Evolutionary conservation across 2,888 invertebrate genomes (phyloP).

Genomic region (Dasysyrphus albostriatus): DNA sequence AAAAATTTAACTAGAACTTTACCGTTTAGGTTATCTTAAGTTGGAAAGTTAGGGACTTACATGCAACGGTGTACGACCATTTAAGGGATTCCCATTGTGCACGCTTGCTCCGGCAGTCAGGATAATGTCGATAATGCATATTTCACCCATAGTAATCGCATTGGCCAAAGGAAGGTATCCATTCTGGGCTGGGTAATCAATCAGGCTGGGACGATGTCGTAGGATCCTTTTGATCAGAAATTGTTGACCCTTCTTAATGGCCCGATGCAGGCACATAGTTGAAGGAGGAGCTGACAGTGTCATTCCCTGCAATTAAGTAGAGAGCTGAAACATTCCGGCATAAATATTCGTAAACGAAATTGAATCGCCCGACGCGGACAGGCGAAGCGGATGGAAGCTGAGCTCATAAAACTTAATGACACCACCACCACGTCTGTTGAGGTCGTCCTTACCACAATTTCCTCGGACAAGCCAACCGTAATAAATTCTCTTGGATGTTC

Average conservation of each 20-base stretch:
- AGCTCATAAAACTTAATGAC: conserved; percentile 45
- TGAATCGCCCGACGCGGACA: conserved; percentile 27
- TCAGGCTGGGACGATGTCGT: conserved; percentile 80
- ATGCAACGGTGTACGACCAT: conserved; percentile 81
- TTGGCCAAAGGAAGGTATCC: conserved; percentile 82
- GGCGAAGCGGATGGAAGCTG: background rate
- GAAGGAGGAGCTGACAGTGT: conserved; percentile 81
- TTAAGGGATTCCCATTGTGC: conserved; percentile 80
- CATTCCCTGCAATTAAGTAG: conserved; percentile 77
- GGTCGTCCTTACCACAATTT: conserved; percentile 79
- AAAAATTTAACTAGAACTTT: conserved; percentile 18
- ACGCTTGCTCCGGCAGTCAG: conserved; percentile 81
- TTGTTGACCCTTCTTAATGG: conserved; percentile 82
- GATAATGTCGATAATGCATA: conserved; percentile 81
- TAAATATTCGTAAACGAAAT: conserved; percentile 39
- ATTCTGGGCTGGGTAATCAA: conserved; percentile 82
- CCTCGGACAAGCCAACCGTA: conserved; percentile 78
- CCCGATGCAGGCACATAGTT: conserved; percentile 80
- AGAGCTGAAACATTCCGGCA: conserved; percentile 11
- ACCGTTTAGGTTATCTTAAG: conserved; percentile 35
- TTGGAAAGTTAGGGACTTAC: conserved; percentile 77
- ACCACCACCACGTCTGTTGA: background rate
- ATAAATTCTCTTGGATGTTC: conserved; percentile 77
- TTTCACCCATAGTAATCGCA: conserved; percentile 81
- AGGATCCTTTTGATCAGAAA: conserved; percentile 82